Evolutionary conservation across 2,888 invertebrate genomes (phyloP), one percentile per base, ranked within the genome.

Genomic region (Chouioia cunea): DNA sequence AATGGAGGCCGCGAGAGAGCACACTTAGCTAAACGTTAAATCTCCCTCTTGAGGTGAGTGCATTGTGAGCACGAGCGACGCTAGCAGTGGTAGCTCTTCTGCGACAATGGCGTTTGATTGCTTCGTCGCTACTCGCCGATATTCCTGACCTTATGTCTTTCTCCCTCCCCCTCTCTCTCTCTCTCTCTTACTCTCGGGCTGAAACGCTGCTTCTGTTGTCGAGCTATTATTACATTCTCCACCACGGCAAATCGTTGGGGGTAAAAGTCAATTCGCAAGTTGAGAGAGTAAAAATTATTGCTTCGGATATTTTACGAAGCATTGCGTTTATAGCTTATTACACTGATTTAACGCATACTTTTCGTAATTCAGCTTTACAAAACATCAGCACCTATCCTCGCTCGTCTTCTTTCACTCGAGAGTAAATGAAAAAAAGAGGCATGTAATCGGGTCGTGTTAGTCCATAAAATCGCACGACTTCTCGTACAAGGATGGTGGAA

Each of bases 21-120:
- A 74, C 77, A 80, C 79, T 81, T 77, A 73, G 74, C 76, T 81
- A 81, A 80, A 79, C 79, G 77, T 74, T 76, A 71, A 74, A 74
- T 72, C 77, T 77, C 69, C 16, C 46, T 46, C 46, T 6, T 59
- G 36, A 36, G 71, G 50, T 48, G 46, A 52, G 73, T 70, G 74
- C 70, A 67, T 44, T 22, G 62, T 72, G 23, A 43, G n/a, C n/a
- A n/a, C n/a, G n/a, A n/a, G 22, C 53, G 68, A 36, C 36, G 36
- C 10, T 6, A 27, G 27, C 36, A 36, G 36, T 6, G 36, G 36
- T 12, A 36, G 36, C 36, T 36, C 36, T 36, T 36, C 54, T 66
- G 70, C 68, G 73, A 76, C 76, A 77, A 79, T 78, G 71, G 74
- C 74, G 74, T 75, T 76, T 78, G 76, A 77, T 77, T 76, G 76